These are phyloP conservation scores for Perodicticus potto DNA, from an alignment of 2,797 vertebrate genomes.

Conservation along the genomic window DNA sequence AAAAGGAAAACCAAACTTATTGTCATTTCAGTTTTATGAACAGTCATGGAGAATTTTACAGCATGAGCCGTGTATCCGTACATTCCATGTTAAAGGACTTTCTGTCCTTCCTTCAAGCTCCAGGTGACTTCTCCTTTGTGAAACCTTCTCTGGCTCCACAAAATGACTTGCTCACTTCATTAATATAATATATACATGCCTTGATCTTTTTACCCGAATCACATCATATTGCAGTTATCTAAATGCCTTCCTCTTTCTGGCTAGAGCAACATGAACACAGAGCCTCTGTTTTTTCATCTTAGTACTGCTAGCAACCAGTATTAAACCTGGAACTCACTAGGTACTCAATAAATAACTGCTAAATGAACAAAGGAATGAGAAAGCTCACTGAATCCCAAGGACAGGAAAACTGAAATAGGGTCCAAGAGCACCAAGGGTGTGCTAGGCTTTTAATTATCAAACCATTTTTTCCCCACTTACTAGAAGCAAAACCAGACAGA, in stretches of 20 bases:
- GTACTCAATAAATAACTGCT: background rate
- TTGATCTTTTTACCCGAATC: background rate
- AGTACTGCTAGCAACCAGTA: background rate
- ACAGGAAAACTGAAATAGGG: slow-evolving; percentile 24
- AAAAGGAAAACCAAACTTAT: background rate
- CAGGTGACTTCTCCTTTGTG: background rate
- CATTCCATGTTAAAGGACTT: background rate
- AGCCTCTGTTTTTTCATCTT: background rate
- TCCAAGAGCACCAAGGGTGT: background rate
- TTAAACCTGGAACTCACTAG: background rate
- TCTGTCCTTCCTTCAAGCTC: background rate
- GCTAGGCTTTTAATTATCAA: background rate
- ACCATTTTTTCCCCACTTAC: background rate
- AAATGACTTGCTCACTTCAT: background rate
- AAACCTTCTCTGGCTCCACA: background rate
- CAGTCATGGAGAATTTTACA: background rate
- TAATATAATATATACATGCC: background rate
- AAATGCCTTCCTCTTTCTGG: background rate
- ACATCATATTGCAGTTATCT: background rate
- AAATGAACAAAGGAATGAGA: background rate
- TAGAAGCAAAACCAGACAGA: slow-evolving; percentile 20
- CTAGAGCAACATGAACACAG: background rate
- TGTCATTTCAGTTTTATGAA: slow-evolving; percentile 13
- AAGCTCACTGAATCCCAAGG: slow-evolving; percentile 22
- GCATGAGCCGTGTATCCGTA: background rate